Percentiles rank a stretch among this genome's conserved stretches.
phyloP scores from a whole-genome alignment of 2,113 vertebrate genomes.

The Clarias batrachus region DNA sequence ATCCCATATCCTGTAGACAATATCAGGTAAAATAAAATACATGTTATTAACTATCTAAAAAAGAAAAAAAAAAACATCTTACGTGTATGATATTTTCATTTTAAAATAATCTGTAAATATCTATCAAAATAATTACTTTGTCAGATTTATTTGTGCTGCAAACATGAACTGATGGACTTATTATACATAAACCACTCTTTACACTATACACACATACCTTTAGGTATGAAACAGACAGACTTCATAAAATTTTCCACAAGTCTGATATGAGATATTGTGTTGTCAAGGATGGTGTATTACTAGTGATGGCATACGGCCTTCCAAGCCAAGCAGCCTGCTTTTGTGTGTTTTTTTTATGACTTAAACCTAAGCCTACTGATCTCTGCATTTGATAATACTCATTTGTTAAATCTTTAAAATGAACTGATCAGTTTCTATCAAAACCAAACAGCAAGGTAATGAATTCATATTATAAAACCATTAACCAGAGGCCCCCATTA shows the following conservation, averaged over 20 bases:
- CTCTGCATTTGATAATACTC: neutral
- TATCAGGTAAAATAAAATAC: neutral
- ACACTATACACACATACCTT: too few species aligned
- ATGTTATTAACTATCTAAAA: neutral
- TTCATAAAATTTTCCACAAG: too few species aligned
- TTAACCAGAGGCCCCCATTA: neutral
- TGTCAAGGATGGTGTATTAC: neutral
- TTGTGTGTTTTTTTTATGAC: too few species aligned
- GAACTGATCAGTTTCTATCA: neutral
- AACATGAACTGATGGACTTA: neutral
- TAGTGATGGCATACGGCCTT: neutral
- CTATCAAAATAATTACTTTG: neutral
- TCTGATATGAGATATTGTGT: neutral
- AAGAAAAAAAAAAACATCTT: neutral
- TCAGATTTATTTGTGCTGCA: neutral
- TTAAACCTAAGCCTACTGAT: neutral
- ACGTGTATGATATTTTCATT: neutral
- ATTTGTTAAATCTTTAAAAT: neutral
- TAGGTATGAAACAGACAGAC: too few species aligned
- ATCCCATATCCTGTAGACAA: constrained; percentile 71
- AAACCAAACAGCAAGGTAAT: neutral
- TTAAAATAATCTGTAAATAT: neutral
- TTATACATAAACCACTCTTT: too few species aligned
- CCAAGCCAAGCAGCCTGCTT: neutral
- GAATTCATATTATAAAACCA: neutral